Percentiles rank a stretch among this genome's conserved stretches.
Evolutionary conservation across 2,888 invertebrate genomes (phyloP).

Genomic region (Diachrysia chrysitis): DNA sequence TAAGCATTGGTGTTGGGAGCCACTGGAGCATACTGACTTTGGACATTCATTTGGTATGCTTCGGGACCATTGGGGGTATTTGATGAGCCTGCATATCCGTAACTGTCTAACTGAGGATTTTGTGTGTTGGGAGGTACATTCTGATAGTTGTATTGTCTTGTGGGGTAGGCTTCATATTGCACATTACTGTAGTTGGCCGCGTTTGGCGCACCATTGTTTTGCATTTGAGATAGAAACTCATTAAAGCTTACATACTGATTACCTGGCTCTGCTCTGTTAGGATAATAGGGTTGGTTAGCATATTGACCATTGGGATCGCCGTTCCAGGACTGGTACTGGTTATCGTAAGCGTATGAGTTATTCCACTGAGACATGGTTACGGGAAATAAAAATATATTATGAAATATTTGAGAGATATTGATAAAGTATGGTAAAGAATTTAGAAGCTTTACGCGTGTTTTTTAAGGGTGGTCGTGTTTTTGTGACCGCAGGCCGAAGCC

Average conservation of each 20-base stretch:
- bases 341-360: constrained; percentile 80
- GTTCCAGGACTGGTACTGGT: constrained; percentile 82
- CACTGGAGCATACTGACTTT: constrained; percentile 66
- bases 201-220: constrained; percentile 67
- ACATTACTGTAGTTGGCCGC: constrained; percentile 70
- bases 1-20: constrained; percentile 66
- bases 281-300: constrained; percentile 76
- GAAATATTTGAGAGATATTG: constrained; percentile 64
- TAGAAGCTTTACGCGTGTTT: constrained; percentile 52
- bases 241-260: constrained; percentile 85
- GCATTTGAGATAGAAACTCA: constrained; percentile 84
- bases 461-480: constrained; percentile 56
- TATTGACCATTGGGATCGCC: constrained; percentile 77
- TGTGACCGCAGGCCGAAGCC: constrained; percentile 86
- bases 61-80: constrained; percentile 66
- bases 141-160: constrained; percentile 77
- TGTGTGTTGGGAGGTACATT: constrained; percentile 74
- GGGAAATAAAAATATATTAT: constrained; percentile 60
- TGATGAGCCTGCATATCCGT: constrained; percentile 68
- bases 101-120: constrained; percentile 69
- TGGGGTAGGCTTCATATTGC: constrained; percentile 77
- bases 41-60: constrained; percentile 66
- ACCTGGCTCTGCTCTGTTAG: constrained; percentile 72
- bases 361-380: constrained; percentile 85
- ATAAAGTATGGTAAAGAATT: constrained; percentile 51